Base-by-base conservation (phyloP, 2,797 vertebrate genomes). In the Acipenser transmontanus region DNA sequence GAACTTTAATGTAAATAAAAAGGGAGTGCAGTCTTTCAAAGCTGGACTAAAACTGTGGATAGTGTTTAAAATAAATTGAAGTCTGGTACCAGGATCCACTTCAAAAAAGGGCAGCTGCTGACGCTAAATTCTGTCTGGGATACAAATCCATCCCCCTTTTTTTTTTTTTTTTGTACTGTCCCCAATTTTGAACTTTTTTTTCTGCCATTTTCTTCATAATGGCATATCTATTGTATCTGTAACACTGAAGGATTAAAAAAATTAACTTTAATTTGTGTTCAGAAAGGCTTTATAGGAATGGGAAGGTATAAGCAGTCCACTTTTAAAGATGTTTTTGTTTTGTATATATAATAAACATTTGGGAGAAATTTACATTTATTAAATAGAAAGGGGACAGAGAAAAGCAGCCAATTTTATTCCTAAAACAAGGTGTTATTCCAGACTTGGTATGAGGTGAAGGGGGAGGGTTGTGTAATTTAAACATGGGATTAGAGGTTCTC, bases 1-100 rank as follows among this genome's bases (percentile, higher is more conserved):
- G 82, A 92, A 87, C 87, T 93, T 88, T 81, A 87, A 83, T 97
- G 96, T 98, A 98, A 95, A 96, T 98, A 98, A 85, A 80, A 89
- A 88, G 84, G 83, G 85, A 86, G 83, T 84, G 81, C 89, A 87
- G 86, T 82, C 69, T 47, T 85, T 85, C 85, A 89, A 77, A 72
- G 86, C 84, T 85, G 86, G 86, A 91, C 84, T 89, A 70, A 62
- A 61, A 75, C 85, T 90, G 77, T 82, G 87, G 88, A 89, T 79
- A 81, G 79, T 89, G 81, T 89, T 78, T 73, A 76, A 76, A 74
- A 67, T 79, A 85, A 82, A 71, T 78, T 82, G 80, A 80, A 84
- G 83, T 87, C 82, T 74, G 65, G 71, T 81, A 78, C 79, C 80
- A 79, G 77, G 81, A 86, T 73, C 74, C 76, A 77, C 78, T 78